A percentile compares a stretch with the other conserved stretches of the same genome.
Evolutionary conservation across 1,140 invertebrate species (phyloP).

Genomic region (Drosophila arawakana): DNA sequence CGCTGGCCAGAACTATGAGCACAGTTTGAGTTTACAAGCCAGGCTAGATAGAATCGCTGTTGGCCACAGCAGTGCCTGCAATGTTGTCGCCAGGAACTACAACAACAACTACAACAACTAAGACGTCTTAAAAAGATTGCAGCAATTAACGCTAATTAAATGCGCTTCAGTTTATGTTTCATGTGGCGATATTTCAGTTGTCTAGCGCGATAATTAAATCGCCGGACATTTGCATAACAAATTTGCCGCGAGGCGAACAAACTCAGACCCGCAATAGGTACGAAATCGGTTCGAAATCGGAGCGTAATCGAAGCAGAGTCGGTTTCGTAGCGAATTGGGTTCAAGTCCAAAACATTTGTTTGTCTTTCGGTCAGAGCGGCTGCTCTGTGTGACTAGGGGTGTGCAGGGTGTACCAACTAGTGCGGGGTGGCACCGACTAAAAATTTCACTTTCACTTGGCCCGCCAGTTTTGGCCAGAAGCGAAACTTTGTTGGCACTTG

Average conservation of each 20-base stretch:
- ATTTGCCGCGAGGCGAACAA: conserved; percentile 52
- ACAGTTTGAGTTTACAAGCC: conserved; percentile 9
- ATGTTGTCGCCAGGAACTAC: conserved; percentile 39
- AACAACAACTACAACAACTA: neutral
- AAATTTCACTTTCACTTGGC: conserved; percentile 80
- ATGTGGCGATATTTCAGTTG: conserved; percentile 82
- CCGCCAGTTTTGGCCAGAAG: conserved; percentile 72
- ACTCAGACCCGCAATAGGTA: neutral
- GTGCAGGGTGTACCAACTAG: neutral
- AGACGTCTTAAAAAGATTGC: conserved; percentile 68
- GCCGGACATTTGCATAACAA: conserved; percentile 80
- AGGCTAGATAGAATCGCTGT: conserved; percentile 35
- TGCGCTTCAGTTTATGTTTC: conserved; percentile 83
- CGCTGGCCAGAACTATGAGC: conserved; percentile 40
- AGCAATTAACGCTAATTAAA: conserved; percentile 83
- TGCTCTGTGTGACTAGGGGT: neutral
- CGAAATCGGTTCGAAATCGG: too few relatives aligned
- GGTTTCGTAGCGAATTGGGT: conserved; percentile 59
- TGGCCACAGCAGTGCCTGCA: neutral
- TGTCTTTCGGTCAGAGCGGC: conserved; percentile 57
- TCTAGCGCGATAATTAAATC: conserved; percentile 83
- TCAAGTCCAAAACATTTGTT: conserved; percentile 74
- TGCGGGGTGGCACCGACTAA: too few relatives aligned
- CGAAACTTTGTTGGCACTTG: conserved; percentile 77
- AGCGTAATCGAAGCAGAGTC: neutral